phyloP scores from a whole-genome alignment of 2,888 invertebrate genomes.

The Stictocephala bisonia region DNA sequence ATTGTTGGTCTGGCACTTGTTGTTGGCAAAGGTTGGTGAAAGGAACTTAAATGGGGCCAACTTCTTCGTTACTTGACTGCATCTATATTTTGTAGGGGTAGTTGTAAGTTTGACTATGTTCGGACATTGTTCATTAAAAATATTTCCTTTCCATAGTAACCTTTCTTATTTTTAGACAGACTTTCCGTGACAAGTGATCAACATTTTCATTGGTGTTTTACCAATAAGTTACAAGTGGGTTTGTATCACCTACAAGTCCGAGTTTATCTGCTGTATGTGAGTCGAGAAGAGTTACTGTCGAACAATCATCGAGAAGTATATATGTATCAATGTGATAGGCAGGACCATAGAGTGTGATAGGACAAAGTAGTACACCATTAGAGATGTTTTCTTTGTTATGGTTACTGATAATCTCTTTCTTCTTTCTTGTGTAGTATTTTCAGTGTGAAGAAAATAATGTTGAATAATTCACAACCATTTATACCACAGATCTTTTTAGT shows the following conservation, averaged over 20 bases:
- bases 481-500: slow-evolving; percentile 26
- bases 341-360: background rate
- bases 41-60: slow-evolving; percentile 4
- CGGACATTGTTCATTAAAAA: background rate
- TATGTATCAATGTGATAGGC: slow-evolving; percentile 4
- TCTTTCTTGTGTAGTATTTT: no score
- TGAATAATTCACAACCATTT: slow-evolving; percentile 15
- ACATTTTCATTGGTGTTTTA: background rate
- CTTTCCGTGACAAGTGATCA: background rate
- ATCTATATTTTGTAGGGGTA: background rate
- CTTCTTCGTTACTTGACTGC: background rate
- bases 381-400: background rate
- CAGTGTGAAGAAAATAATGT: background rate
- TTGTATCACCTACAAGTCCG: background rate
- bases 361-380: background rate
- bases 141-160: slow-evolving; percentile 8
- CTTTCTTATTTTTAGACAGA: background rate
- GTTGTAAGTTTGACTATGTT: background rate
- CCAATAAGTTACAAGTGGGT: background rate
- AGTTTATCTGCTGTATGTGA: background rate
- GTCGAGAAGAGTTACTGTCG: slow-evolving; percentile 14
- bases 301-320: slow-evolving; percentile 14
- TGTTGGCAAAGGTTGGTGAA: slow-evolving; percentile 7
- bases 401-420: background rate
- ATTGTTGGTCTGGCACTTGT: background rate